phyloP scores from a whole-genome alignment of 2,888 invertebrate genomes.

The Drosophila formosana region DNA sequence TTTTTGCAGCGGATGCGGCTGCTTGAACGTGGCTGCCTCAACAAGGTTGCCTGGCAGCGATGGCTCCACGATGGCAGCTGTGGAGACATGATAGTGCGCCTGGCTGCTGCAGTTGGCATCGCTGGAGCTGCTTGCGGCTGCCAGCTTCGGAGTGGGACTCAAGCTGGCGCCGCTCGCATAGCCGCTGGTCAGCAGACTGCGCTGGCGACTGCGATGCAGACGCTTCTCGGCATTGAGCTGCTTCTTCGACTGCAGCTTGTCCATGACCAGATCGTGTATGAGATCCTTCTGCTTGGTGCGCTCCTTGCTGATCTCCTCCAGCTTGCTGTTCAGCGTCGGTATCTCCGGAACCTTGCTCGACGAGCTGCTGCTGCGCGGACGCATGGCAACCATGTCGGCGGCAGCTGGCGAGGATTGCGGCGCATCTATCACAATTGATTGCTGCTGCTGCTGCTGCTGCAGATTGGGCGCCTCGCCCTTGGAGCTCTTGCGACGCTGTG shows the following conservation, averaged over 20 bases:
- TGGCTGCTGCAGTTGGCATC: slow-evolving; percentile 83
- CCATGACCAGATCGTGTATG: slow-evolving; percentile 93
- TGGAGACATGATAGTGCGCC: slow-evolving; percentile 83
- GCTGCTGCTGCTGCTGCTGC: slow-evolving; percentile 29
- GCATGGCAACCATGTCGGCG: slow-evolving; percentile 35
- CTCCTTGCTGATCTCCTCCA: slow-evolving; percentile 92
- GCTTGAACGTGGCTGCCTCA: slow-evolving; percentile 48
- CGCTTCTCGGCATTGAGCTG: slow-evolving; percentile 88
- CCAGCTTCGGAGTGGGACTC: slow-evolving; percentile 83
- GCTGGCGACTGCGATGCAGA: slow-evolving; percentile 87
- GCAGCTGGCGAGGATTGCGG: not conserved
- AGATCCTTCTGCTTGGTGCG: slow-evolving; percentile 93
- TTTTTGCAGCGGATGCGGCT: slow-evolving; percentile 73
- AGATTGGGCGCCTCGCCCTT: slow-evolving; percentile 84
- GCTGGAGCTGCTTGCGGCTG: slow-evolving; percentile 75
- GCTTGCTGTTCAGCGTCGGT: slow-evolving; percentile 88
- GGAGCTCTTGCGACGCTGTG: slow-evolving; percentile 86
- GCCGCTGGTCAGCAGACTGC: slow-evolving; percentile 83
- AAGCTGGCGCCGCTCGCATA: slow-evolving; percentile 82
- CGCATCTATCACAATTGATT: slow-evolving; percentile 7
- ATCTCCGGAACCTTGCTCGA: slow-evolving; percentile 82
- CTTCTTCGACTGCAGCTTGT: slow-evolving; percentile 90
- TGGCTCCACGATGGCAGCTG: slow-evolving; percentile 65
- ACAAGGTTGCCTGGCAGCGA: slow-evolving; percentile 1
- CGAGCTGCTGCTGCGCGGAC: slow-evolving; percentile 58